These are phyloP conservation scores for Taphrorychus bicolor DNA, from an alignment of 2,888 invertebrate genomes.

Conservation along the genomic window DNA sequence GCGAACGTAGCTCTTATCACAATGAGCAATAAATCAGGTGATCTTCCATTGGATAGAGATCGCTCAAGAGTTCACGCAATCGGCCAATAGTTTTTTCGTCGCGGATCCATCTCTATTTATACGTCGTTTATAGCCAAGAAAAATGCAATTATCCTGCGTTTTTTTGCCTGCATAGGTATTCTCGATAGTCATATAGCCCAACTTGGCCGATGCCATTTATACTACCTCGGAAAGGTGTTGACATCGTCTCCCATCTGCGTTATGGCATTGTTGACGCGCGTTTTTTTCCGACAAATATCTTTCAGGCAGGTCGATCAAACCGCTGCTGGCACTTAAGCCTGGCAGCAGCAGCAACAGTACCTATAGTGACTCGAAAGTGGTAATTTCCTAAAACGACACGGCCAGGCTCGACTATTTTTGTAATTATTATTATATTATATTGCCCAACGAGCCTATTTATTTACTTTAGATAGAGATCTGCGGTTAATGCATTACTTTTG, in stretches of 20 bases:
- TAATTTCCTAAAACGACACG: constrained; percentile 4
- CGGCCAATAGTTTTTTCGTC: constrained; percentile 3
- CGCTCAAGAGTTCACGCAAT: constrained; percentile 12
- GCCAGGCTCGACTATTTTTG: constrained; percentile 15
- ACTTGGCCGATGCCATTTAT: constrained; percentile 7
- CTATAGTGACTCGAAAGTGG: no score
- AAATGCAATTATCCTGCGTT: constrained; percentile 20
- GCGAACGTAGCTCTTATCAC: background rate
- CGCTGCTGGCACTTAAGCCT: background rate
- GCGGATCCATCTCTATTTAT: constrained; percentile 1
- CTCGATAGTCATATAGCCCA: constrained; percentile 18
- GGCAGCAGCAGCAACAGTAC: no score
- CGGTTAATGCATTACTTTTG: constrained; percentile 12
- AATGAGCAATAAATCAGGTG: constrained; percentile 7
- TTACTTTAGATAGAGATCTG: constrained; percentile 13
- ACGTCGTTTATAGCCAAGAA: constrained; percentile 14
- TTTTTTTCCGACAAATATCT: constrained; percentile 1
- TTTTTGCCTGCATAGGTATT: constrained; percentile 8
- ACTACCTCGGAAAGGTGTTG: constrained; percentile 15
- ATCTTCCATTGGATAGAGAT: constrained; percentile 13
- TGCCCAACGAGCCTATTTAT: constrained; percentile 21
- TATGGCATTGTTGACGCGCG: constrained; percentile 20
- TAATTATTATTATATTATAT: constrained; percentile 25
- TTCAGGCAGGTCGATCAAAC: background rate
- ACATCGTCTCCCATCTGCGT: constrained; percentile 9